These are phyloP conservation scores for Drosophila anomalata DNA, from an alignment of 2,888 invertebrate species.

Conservation along the genomic window DNA sequence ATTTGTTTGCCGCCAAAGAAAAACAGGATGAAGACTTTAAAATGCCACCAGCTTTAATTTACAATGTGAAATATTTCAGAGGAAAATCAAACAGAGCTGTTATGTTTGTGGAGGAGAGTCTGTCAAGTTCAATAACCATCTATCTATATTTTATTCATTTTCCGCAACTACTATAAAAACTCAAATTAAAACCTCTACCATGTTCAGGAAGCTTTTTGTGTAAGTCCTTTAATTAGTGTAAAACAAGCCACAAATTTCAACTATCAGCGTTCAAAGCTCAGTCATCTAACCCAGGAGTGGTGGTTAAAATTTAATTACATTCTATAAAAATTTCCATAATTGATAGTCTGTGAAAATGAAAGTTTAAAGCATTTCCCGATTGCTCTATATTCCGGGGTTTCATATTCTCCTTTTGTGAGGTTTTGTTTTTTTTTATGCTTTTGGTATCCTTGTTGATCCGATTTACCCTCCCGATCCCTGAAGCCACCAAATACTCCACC, in stretches of 20 bases:
- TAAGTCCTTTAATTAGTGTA: not conserved
- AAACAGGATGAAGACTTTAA: not conserved
- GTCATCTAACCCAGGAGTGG: not conserved
- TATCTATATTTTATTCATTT: no score
- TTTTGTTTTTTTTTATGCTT: not conserved
- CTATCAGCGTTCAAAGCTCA: not conserved
- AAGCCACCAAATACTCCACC: not conserved
- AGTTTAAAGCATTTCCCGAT: constrained; percentile 27
- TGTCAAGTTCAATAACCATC: not conserved
- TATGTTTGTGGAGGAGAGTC: not conserved
- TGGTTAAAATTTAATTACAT: not conserved
- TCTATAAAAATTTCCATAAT: constrained; percentile 21
- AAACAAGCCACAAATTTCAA: not conserved
- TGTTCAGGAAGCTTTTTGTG: not conserved
- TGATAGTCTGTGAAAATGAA: constrained; percentile 20
- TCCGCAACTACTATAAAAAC: not conserved
- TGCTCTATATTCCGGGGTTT: constrained; percentile 14
- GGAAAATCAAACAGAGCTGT: not conserved
- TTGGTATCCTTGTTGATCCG: constrained; percentile 7
- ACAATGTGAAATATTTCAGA: not conserved
- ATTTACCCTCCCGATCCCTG: constrained; percentile 4
- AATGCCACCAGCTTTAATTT: not conserved
- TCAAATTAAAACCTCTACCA: not conserved
- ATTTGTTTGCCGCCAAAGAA: constrained; percentile 1
- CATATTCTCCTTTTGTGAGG: constrained; percentile 12